Base-by-base conservation (phyloP, 2,888 invertebrate species). In the Xanthorhoe spadicearia region DNA sequence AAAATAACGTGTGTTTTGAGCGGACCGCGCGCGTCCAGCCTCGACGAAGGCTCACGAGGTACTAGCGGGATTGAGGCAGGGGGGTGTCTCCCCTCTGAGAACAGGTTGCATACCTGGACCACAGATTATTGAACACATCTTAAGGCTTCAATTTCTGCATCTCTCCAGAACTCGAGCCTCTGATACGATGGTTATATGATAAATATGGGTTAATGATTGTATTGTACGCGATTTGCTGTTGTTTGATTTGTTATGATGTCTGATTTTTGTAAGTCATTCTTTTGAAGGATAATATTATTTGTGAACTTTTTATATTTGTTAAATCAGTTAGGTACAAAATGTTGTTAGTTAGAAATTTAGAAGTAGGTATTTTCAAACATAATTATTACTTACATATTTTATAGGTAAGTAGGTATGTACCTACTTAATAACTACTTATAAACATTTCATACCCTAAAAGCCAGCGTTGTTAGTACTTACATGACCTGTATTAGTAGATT, bases 21-120 rank as follows among this genome's bases (percentile, higher is more conserved):
- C 69, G 60, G 67, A 68, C 78, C 80, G 80, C 83, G 82, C 82
- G 84, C 82, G 81, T 73, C 78, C 83, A 77, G 71, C 78, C 84
- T 79, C 83, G 79, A 69, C 83, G 80, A 76, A 82, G 83, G 83
- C 84, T 85, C 80, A 74, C 83, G 77, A 83, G 88, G 87, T 84
- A 89, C 89, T 88, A 77, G 75, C 75, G 80, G 66, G 77, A 77
- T 64, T 68, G 68, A 71, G 56, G 73, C 66, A 74, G 72, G 73
- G 75, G 79, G 78, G 79, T 74, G 77, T 69, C 73, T 76, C 79
- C 80, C 83, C 83, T 74, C 82, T 13, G 17, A 28, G 38, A 92
- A 92, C 92, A 92, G 92, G 92, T 91, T 92, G 87, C 89, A 90
- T 89, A 87, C 68, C 68, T 66, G 61, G 17, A 28, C 43, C 67